phyloP scores from a whole-genome alignment of 2,888 invertebrate species.

The Diadegma fenestrale region DNA sequence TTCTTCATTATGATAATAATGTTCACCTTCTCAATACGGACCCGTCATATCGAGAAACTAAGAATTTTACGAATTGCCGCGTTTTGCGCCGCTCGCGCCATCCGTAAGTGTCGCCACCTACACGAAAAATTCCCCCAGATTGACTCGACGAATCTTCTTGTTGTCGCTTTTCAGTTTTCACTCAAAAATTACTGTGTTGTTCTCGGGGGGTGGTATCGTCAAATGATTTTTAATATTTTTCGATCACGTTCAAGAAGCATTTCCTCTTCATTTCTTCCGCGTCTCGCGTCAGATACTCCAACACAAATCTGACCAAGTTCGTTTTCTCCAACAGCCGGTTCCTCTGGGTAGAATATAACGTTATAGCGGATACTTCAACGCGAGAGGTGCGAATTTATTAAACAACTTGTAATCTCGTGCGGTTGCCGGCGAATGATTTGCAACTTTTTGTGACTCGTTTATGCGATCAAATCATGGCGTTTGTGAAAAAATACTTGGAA shows the following conservation, averaged over 20 bases:
- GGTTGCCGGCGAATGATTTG: conserved; percentile 60
- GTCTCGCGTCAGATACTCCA: background rate
- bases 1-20: conserved; percentile 3
- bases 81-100: conserved; percentile 15
- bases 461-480: conserved; percentile 3
- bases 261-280: background rate
- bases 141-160: too few species aligned
- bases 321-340: background rate
- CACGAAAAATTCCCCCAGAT: conserved; percentile 8
- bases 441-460: conserved; percentile 40
- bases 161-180: background rate
- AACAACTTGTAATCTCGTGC: background rate
- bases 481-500: background rate
- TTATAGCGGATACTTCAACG: background rate
- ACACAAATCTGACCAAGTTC: background rate
- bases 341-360: background rate
- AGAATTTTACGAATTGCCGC: conserved; percentile 30
- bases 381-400: conserved; percentile 42
- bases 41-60: conserved; percentile 4
- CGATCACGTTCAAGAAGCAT: background rate
- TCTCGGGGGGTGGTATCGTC: conserved; percentile 1
- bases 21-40: background rate
- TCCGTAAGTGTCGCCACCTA: background rate
- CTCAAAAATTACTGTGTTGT: conserved; percentile 1
- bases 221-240: conserved; percentile 5